phyloP scores from a whole-genome alignment of 2,797 vertebrate species.

The Siniperca undulata region DNA sequence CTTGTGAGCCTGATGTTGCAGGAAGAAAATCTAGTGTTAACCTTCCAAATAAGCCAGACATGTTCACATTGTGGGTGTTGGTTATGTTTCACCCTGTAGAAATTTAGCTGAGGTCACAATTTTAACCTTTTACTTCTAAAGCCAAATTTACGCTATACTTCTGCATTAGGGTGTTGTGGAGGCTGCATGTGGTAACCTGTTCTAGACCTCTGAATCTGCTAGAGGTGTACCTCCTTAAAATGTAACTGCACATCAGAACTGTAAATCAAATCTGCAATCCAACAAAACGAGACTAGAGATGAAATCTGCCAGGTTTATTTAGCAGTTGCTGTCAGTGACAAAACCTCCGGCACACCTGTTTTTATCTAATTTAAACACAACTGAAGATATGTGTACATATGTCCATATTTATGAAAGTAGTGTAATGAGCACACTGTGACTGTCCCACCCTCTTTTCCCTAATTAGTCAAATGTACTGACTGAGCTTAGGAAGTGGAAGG shows the following conservation, averaged over 20 bases:
- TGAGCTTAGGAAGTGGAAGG: constrained; percentile 94
- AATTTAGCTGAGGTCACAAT: not conserved
- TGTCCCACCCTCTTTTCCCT: constrained; percentile 32
- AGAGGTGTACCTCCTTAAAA: not conserved
- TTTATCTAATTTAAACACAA: not conserved
- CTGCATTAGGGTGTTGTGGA: not conserved
- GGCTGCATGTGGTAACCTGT: not conserved
- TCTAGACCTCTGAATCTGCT: not conserved
- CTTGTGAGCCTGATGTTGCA: not conserved
- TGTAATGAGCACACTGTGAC: constrained; percentile 18
- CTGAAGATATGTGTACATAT: constrained; percentile 1
- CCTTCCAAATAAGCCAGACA: not conserved
- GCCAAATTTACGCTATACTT: not conserved
- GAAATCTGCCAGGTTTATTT: constrained; percentile 1
- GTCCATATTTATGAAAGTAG: constrained; percentile 18
- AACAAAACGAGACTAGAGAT: constrained; percentile 1
- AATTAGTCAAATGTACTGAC: constrained; percentile 90
- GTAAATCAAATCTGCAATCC: not conserved
- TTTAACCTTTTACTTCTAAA: not conserved
- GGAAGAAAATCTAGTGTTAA: not conserved
- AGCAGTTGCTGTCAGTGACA: not conserved
- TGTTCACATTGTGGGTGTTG: constrained; percentile 1
- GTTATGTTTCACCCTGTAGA: not conserved
- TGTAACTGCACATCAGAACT: not conserved
- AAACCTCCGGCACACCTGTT: not conserved